A percentile compares a stretch with the other conserved stretches of the same genome.
phyloP scores from a whole-genome alignment of 1,140 invertebrate species.

The Saxidomus purpurata region DNA sequence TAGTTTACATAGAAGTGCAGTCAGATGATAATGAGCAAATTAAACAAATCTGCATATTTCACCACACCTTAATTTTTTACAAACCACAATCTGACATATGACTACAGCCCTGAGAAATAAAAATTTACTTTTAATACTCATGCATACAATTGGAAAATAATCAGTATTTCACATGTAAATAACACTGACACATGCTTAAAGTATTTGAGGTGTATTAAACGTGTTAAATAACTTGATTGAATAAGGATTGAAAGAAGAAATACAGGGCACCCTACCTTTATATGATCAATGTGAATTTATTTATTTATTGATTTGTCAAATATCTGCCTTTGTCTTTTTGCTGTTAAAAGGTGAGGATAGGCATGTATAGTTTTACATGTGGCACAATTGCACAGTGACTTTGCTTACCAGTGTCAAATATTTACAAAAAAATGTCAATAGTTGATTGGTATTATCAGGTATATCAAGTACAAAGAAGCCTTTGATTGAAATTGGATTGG shows the following conservation, averaged over 20 bases:
- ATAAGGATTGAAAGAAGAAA: neutral
- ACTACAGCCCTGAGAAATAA: neutral
- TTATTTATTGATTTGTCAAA: slow-evolving; percentile 3
- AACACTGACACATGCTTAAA: neutral
- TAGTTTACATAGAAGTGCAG: neutral
- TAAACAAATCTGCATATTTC: neutral
- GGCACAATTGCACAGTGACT: neutral
- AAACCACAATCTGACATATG: neutral
- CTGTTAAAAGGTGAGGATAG: neutral
- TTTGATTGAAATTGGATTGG: no score
- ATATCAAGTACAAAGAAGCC: no score
- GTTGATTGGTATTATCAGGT: no score
- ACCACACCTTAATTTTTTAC: slow-evolving; percentile 6
- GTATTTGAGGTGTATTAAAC: slow-evolving; percentile 6
- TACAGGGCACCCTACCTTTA: neutral
- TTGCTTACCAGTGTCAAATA: neutral
- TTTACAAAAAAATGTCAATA: no score
- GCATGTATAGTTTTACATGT: neutral
- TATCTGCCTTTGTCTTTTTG: neutral
- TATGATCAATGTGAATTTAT: neutral
- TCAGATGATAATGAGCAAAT: neutral
- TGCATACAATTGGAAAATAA: neutral
- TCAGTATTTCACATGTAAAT: neutral
- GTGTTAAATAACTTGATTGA: neutral
- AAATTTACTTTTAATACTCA: slow-evolving; percentile 7